Conservation (phyloP, 1,140 invertebrate species). For the Sminthurides bifidus region DNA sequence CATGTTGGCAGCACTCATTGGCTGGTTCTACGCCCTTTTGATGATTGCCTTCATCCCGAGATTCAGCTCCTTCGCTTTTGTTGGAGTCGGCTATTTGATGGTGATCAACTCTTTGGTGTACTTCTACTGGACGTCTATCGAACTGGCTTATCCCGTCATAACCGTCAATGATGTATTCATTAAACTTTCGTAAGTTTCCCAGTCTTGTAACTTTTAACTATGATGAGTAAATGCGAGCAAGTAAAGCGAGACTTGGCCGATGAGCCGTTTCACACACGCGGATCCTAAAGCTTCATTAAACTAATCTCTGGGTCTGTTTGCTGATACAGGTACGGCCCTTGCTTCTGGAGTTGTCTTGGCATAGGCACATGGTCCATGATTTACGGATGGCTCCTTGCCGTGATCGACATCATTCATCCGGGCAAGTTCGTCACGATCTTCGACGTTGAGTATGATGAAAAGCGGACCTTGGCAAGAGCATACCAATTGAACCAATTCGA, state of each 20-base stretch:
- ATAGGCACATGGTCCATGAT: conserved; percentile 25
- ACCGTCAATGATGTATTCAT: conserved; percentile 23
- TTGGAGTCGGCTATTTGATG: conserved; percentile 22
- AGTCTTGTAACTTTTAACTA: too few species aligned
- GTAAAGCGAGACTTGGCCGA: too few species aligned
- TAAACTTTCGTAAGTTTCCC: conserved; percentile 23
- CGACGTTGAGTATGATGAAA: conserved; percentile 30
- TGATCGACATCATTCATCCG: conserved; percentile 26
- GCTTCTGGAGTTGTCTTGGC: conserved; percentile 24
- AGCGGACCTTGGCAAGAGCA: conserved; percentile 21
- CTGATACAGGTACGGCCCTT: conserved; percentile 25
- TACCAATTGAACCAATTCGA: conserved; percentile 11
- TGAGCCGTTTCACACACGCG: too few species aligned
- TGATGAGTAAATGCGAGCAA: too few species aligned
- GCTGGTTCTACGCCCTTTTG: conserved; percentile 19
- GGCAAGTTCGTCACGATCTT: conserved; percentile 30
- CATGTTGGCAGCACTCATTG: conserved; percentile 19
- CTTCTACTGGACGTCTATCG: conserved; percentile 25
- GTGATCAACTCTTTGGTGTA: conserved; percentile 19
- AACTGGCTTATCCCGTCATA: conserved; percentile 23
- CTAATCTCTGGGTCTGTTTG: too few species aligned
- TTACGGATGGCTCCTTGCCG: conserved; percentile 21
- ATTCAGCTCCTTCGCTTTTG: conserved; percentile 27
- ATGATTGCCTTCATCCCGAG: conserved; percentile 26
- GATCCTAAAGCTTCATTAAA: too few species aligned